These are phyloP conservation scores for Aphis gossypii DNA, from an alignment of 1,140 invertebrate species.

Conservation along the genomic window DNA sequence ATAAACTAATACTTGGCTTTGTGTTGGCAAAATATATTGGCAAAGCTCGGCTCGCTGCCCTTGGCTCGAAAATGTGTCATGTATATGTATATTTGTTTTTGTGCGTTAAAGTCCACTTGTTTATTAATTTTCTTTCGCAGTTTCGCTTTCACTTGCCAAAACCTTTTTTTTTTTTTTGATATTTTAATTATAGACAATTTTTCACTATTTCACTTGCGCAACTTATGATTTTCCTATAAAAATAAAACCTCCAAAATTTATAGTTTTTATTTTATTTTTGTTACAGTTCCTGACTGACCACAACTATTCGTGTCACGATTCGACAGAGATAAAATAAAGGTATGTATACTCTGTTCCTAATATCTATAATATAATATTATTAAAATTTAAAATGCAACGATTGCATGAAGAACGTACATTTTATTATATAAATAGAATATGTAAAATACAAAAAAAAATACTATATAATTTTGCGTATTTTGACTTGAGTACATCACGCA, in stretches of 20 bases:
- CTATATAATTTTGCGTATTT: not conserved
- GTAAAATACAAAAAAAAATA: not conserved
- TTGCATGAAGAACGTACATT: not conserved
- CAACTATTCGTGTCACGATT: constrained; percentile 49
- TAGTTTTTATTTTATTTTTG: constrained; percentile 35
- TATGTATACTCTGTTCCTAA: not conserved
- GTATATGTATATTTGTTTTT: constrained; percentile 27
- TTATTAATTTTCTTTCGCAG: constrained; percentile 42
- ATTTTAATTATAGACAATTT: constrained; percentile 48
- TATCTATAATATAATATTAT: not conserved
- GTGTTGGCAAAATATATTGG: constrained; percentile 53
- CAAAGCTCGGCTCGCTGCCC: constrained; percentile 7
- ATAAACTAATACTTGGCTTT: not conserved
- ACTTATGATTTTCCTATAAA: constrained; percentile 29
- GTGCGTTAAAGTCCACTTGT: constrained; percentile 25
- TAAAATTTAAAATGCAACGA: not conserved
- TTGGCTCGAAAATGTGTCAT: constrained; percentile 46
- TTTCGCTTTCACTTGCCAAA: constrained; percentile 50
- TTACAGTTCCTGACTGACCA: constrained; percentile 56
- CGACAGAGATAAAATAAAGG: constrained; percentile 48
- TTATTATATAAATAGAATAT: not conserved
- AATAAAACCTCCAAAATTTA: constrained; percentile 25
- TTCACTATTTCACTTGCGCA: not conserved
- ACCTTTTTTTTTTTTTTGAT: not conserved
- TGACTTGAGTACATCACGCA: not conserved